phyloP scores from a whole-genome alignment of 2,888 invertebrate genomes.

The Lycophotia porphyrea region DNA sequence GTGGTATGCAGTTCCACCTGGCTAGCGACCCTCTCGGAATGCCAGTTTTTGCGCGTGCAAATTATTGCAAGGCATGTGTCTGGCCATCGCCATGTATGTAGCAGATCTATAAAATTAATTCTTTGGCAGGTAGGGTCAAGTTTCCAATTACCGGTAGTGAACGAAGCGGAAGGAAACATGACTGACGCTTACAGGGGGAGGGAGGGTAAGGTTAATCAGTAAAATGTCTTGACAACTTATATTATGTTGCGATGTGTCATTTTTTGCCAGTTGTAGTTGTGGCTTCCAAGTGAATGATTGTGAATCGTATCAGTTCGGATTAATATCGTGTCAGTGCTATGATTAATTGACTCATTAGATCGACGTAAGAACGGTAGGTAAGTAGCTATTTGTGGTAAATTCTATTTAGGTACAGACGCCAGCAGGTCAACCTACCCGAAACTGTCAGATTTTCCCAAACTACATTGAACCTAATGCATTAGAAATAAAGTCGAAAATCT shows the following conservation, averaged over 20 bases:
- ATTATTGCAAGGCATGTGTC: constrained; percentile 45
- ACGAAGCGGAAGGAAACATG: constrained; percentile 63
- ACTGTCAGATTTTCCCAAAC: no score
- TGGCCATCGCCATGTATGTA: constrained; percentile 30
- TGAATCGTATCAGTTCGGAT: constrained; percentile 39
- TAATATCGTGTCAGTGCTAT: constrained; percentile 41
- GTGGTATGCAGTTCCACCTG: constrained; percentile 62
- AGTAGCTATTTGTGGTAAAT: constrained; percentile 10
- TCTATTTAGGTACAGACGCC: no score
- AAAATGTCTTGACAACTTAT: constrained; percentile 41
- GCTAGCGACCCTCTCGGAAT: constrained; percentile 65
- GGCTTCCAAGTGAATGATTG: constrained; percentile 49
- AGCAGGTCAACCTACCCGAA: no score
- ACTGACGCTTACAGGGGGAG: constrained; percentile 22
- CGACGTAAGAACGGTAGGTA: neutral
- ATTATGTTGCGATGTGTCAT: constrained; percentile 43
- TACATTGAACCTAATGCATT: no score
- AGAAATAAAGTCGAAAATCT: no score
- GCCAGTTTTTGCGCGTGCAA: constrained; percentile 59
- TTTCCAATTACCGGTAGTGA: constrained; percentile 64
- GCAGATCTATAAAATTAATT: constrained; percentile 55
- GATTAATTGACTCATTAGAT: constrained; percentile 29
- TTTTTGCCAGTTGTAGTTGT: constrained; percentile 56
- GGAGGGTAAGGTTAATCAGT: constrained; percentile 35
- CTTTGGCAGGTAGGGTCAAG: constrained; percentile 48